These are phyloP conservation scores for Apamea crenata DNA, from an alignment of 2,888 invertebrate genomes.

Conservation along the genomic window DNA sequence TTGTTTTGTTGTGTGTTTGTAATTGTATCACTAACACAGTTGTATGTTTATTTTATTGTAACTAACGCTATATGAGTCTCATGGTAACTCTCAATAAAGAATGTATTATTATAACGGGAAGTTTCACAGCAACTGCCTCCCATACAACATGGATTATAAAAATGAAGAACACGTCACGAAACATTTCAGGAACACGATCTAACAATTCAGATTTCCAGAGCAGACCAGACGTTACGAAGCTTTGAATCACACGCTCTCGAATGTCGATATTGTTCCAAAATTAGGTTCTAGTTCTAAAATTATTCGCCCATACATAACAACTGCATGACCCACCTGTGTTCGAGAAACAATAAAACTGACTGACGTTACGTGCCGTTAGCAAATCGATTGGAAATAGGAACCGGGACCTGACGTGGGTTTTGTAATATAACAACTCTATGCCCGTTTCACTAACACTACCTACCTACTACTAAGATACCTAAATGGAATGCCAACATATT, in stretches of 20 bases:
- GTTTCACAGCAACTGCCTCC: neutral
- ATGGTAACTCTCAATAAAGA: too few species aligned
- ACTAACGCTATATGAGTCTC: too few species aligned
- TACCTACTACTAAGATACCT: too few species aligned
- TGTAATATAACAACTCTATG: neutral
- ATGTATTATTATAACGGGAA: neutral
- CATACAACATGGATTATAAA: neutral
- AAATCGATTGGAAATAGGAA: constrained; percentile 47
- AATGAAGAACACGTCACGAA: constrained; percentile 29
- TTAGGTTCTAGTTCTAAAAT: constrained; percentile 62
- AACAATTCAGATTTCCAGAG: constrained; percentile 45
- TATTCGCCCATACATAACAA: constrained; percentile 42
- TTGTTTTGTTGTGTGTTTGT: too few species aligned
- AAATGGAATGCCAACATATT: neutral
- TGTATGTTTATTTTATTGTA: too few species aligned
- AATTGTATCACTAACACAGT: too few species aligned
- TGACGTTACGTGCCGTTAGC: constrained; percentile 46
- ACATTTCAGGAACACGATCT: constrained; percentile 41
- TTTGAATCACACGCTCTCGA: constrained; percentile 63
- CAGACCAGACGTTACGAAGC: constrained; percentile 49
- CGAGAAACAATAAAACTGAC: constrained; percentile 51
- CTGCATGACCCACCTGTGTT: constrained; percentile 56
- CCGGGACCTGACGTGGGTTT: constrained; percentile 21
- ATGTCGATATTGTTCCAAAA: constrained; percentile 62
- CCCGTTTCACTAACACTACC: neutral